Evolutionary conservation across 2,113 vertebrate species (phyloP).

Genomic region (Cheirogaleus medius): DNA sequence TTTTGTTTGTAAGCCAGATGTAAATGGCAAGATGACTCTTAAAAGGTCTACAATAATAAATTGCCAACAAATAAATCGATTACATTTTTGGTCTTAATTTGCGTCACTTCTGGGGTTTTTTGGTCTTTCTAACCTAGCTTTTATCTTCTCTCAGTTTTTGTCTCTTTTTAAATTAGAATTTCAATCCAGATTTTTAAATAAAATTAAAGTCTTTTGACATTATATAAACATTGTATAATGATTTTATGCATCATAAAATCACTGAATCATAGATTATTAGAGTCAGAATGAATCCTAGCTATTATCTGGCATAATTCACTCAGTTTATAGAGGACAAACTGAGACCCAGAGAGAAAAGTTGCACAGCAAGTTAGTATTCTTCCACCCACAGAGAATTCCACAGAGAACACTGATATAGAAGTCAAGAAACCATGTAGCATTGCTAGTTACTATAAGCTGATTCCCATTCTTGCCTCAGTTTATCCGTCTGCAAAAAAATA

Average conservation of each 20-base stretch:
- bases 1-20: constrained; percentile 42
- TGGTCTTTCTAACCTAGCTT: neutral
- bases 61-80: neutral
- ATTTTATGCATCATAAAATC: neutral
- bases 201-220: constrained; percentile 41
- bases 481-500: neutral
- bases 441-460: neutral
- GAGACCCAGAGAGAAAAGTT: neutral
- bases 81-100: constrained; percentile 32
- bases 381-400: neutral
- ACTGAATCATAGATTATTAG: neutral
- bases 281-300: neutral
- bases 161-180: neutral
- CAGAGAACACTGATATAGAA: neutral
- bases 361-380: neutral
- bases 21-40: neutral
- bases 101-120: neutral
- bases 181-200: neutral
- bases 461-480: neutral
- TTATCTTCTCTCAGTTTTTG: neutral
- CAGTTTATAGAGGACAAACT: neutral
- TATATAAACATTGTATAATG: neutral
- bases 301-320: neutral
- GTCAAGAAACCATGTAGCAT: neutral
- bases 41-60: neutral